Base-by-base conservation (phyloP, 2,113 vertebrate species). In the Nipponia nippon region DNA sequence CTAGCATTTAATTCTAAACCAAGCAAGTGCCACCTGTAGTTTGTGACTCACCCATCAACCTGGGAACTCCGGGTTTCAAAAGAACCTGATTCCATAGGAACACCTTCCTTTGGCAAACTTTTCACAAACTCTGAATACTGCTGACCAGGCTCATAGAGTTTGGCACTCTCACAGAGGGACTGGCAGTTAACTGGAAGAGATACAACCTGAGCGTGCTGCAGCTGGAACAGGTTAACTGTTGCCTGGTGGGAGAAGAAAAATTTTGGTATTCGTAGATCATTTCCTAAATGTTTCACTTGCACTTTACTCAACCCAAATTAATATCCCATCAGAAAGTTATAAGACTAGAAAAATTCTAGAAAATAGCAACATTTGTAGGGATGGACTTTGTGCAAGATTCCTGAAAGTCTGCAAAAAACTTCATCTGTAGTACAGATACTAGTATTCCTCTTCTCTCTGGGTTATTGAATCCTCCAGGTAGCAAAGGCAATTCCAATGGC, bases 171-270 rank as follows among this genome's bases (percentile, higher is more conserved):
- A 97, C 99, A 99, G 59, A 99, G 98, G 26, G 98, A 98, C 96
- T 99, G 99, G 90, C 98, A 98, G 91, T 98, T 99, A 49, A 99
- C 98, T 4, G 99, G 99, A 21, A 99, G 98, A 38, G 99, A 99
- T 8, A 99, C 98, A 44, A 98, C 98, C 97, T 99, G 99, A 23
- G 98, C 98, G 16, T 99, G 99, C 95, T 99, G 99, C 96, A 99
- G 98, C 97, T 99, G 99, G 98, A 99, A 99, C 97, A 99, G 98
- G 94, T 99, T 99, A 76, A 99, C 99, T 4, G 99, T 99, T 96
- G 99, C 99, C 99, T 99, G 83, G 56, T 76, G 73, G 65, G 46
- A 92, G 58, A 82, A 96, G 78, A 76, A 16, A 36, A 36, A 14
- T 13, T 13, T 47, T 11, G 42, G 3, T 83, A 75, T 62, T 80